Percentiles rank a stretch among this genome's conserved stretches.
These are phyloP conservation scores for Trilocha varians DNA, from an alignment of 2,888 invertebrate species.

Conservation along the genomic window DNA sequence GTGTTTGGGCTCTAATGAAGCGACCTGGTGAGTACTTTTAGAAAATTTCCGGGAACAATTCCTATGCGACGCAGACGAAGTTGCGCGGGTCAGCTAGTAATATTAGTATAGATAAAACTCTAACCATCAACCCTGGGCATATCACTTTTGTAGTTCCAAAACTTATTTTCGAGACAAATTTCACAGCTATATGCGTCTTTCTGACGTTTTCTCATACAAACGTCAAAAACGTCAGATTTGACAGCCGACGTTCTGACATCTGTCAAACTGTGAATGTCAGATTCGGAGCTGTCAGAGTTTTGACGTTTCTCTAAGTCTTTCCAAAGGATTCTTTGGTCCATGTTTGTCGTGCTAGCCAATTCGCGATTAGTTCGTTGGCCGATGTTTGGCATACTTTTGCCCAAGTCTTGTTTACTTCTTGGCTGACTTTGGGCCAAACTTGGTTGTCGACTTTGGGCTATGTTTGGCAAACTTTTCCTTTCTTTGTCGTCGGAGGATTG, in stretches of 20 bases:
- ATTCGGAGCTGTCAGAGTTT: neutral
- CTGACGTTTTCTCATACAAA: slow-evolving; percentile 13
- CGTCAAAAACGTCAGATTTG: slow-evolving; percentile 8
- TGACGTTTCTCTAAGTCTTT: neutral
- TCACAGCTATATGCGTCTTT: slow-evolving; percentile 25
- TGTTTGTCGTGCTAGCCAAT: slow-evolving; percentile 17
- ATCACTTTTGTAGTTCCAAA: slow-evolving; percentile 26
- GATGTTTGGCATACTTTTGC: neutral
- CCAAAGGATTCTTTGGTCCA: slow-evolving; percentile 14
- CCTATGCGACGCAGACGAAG: no score
- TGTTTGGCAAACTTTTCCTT: neutral
- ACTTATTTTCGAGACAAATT: slow-evolving; percentile 34
- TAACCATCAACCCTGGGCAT: slow-evolving; percentile 24
- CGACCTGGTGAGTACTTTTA: no score
- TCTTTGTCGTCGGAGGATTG: neutral
- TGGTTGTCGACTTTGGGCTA: neutral
- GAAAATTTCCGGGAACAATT: no score
- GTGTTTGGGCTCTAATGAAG: no score
- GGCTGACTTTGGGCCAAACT: neutral
- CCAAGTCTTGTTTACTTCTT: neutral
- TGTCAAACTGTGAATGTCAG: neutral
- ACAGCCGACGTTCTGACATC: neutral
- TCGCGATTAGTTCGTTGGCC: slow-evolving; percentile 7
- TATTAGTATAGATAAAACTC: no score
- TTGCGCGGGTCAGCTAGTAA: no score